These are phyloP conservation scores for Platynereis dumerilii DNA, from an alignment of 2,888 invertebrate species.

Conservation along the genomic window DNA sequence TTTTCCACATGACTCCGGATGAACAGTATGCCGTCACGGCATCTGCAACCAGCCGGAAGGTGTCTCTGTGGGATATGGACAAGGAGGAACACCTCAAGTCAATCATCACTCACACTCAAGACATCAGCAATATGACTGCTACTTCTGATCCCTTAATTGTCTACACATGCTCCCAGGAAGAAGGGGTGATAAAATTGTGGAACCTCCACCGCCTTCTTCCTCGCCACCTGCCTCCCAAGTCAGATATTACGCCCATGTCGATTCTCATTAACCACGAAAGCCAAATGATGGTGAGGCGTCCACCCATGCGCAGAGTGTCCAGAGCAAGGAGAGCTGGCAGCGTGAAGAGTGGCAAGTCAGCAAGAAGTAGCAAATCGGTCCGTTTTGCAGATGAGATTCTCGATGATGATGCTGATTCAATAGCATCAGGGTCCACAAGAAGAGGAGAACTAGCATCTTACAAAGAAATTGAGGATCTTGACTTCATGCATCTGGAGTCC, in stretches of 20 bases:
- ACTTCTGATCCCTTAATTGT: constrained; percentile 21
- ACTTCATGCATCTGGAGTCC: neutral
- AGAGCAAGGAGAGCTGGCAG: constrained; percentile 6
- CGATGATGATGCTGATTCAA: constrained; percentile 15
- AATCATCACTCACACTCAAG: constrained; percentile 19
- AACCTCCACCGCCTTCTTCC: constrained; percentile 18
- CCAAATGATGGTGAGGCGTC: neutral
- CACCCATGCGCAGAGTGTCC: neutral
- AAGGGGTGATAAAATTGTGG: constrained; percentile 31
- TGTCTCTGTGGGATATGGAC: neutral
- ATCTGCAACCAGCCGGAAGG: neutral
- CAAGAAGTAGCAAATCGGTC: constrained; percentile 16
- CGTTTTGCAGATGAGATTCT: constrained; percentile 21
- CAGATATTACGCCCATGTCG: neutral
- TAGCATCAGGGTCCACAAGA: constrained; percentile 10
- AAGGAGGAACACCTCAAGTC: constrained; percentile 12
- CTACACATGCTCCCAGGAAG: constrained; percentile 29
- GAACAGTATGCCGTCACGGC: neutral
- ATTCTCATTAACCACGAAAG: neutral
- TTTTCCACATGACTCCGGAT: neutral
- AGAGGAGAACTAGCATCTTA: neutral
- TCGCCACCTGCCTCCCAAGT: neutral
- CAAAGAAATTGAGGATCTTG: neutral
- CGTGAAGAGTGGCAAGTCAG: constrained; percentile 11
- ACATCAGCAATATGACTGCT: constrained; percentile 15